Conservation (phyloP, 1,140 invertebrate species). For the Hydropsyche tenuis region DNA sequence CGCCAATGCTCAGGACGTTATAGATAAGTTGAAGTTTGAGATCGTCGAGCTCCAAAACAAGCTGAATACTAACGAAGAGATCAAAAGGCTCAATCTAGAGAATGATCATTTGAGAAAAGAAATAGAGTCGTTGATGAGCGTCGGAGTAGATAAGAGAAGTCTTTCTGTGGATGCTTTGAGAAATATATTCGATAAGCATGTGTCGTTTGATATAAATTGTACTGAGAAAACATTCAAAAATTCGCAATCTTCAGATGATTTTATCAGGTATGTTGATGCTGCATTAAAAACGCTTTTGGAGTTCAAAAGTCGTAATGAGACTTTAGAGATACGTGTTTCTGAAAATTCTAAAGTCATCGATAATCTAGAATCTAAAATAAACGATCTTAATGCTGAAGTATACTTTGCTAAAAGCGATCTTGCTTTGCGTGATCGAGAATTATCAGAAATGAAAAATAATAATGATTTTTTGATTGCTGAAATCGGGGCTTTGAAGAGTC, state of each 20-base stretch:
- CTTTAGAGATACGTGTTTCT: slow-evolving; percentile 55
- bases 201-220: slow-evolving; percentile 38
- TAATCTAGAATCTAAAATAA: slow-evolving; percentile 58
- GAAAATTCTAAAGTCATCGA: slow-evolving; percentile 57
- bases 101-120: slow-evolving; percentile 52
- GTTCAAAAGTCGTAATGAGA: slow-evolving; percentile 59
- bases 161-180: slow-evolving; percentile 29
- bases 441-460: slow-evolving; percentile 70
- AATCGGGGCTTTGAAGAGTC: slow-evolving; percentile 66
- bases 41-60: slow-evolving; percentile 60
- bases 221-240: slow-evolving; percentile 35
- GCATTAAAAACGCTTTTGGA: slow-evolving; percentile 56
- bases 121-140: slow-evolving; percentile 32
- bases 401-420: slow-evolving; percentile 66
- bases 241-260: slow-evolving; percentile 25
- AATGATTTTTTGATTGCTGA: slow-evolving; percentile 70
- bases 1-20: slow-evolving; percentile 63
- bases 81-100: slow-evolving; percentile 52
- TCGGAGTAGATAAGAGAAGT: not conserved
- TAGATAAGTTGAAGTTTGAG: slow-evolving; percentile 61
- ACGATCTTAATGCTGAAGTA: slow-evolving; percentile 62
- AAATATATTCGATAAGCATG: slow-evolving; percentile 54
- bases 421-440: slow-evolving; percentile 67
- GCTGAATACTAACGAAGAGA: slow-evolving; percentile 55
- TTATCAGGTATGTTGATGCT: slow-evolving; percentile 38